phyloP scores from a whole-genome alignment of 2,113 vertebrate genomes.

The Lonchura striata region DNA sequence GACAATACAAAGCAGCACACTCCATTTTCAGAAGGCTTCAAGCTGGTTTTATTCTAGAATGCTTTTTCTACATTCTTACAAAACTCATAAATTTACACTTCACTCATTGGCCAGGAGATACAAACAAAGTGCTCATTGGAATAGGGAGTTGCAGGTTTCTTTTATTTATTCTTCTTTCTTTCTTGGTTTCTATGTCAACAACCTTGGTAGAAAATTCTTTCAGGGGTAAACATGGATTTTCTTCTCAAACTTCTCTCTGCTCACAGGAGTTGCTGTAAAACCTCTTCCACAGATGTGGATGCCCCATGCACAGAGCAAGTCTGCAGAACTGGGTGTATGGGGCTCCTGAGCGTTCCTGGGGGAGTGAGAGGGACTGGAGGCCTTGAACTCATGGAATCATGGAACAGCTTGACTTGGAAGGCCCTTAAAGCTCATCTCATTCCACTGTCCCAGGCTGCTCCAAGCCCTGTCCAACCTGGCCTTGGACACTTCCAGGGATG shows the following conservation, averaged over 20 bases:
- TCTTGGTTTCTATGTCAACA: background rate
- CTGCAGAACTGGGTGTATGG: accelerated
- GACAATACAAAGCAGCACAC: background rate
- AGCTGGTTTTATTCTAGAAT: background rate
- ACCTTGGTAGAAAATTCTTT: background rate
- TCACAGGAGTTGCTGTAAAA: background rate
- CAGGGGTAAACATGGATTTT: background rate
- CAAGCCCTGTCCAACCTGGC: background rate
- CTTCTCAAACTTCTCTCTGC: background rate
- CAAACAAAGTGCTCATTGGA: background rate
- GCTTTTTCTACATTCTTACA: background rate
- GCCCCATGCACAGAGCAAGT: accelerated
- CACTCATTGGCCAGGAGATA: background rate
- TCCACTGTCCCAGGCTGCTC: background rate
- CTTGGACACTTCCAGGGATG: background rate
- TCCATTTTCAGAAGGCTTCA: background rate
- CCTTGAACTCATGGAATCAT: background rate
- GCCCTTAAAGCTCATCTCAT: background rate
- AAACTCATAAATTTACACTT: background rate
- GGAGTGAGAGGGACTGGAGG: background rate
- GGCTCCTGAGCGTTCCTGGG: background rate
- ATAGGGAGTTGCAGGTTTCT: background rate
- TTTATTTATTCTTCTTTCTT: background rate
- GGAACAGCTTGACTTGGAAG: background rate
- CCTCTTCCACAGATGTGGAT: accelerated